Evolutionary conservation across 2,113 vertebrate genomes (phyloP).

Genomic region (Dendrocopos noguchii): DNA sequence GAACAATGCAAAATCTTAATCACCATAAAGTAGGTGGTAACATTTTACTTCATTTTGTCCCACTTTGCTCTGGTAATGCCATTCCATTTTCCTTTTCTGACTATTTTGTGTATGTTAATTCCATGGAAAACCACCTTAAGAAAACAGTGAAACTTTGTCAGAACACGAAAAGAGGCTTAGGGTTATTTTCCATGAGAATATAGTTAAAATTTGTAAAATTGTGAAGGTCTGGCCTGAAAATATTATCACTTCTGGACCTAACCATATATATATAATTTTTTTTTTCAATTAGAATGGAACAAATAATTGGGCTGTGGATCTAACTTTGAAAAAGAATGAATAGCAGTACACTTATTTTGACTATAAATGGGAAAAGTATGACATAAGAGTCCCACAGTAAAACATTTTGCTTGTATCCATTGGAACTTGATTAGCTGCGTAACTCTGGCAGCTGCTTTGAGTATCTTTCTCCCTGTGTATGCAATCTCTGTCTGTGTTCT

Average conservation of each 20-base stretch:
- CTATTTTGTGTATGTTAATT: not conserved
- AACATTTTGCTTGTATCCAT: conserved; percentile 30
- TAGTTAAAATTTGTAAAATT: not conserved
- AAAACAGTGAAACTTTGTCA: not conserved
- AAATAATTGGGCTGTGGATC: not conserved
- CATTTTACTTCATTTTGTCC: not conserved
- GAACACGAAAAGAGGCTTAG: not conserved
- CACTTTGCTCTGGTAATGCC: not conserved
- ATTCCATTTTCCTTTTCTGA: not conserved
- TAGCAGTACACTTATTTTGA: conserved; percentile 39
- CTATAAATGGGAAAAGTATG: conserved; percentile 21
- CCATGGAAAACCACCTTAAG: not conserved
- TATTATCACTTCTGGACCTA: not conserved
- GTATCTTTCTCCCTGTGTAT: not conserved
- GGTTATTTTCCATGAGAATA: not conserved
- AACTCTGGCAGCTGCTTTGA: conserved; percentile 14
- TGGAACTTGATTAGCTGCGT: conserved; percentile 30
- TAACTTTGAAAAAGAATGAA: not conserved
- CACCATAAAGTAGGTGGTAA: not conserved
- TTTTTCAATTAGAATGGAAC: not conserved
- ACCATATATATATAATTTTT: not conserved
- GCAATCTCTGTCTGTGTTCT: not conserved
- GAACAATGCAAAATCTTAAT: not conserved
- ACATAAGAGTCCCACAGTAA: conserved; percentile 36
- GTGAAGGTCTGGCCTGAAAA: not conserved